phyloP scores from a whole-genome alignment of 92 coral and sea anemone genomes.

The Phenganax stokvisi region DNA sequence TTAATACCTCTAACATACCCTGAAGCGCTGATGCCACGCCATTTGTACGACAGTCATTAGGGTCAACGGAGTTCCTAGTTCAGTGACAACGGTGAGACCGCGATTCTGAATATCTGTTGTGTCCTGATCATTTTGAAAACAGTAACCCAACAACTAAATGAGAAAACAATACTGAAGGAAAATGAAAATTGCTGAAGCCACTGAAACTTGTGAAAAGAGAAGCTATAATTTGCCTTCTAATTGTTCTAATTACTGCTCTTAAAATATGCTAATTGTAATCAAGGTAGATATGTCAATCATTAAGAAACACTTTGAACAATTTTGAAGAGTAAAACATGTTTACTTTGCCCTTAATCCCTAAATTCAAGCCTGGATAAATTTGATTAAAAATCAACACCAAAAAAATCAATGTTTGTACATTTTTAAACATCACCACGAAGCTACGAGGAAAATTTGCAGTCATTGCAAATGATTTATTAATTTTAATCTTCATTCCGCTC shows the following conservation, averaged over 20 bases:
- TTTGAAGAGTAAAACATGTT: neutral
- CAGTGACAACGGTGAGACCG: slow-evolving; percentile 86
- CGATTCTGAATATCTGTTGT: slow-evolving; percentile 64
- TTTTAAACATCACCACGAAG: neutral
- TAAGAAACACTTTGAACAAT: neutral
- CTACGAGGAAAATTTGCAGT: too few species aligned
- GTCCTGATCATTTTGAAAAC: slow-evolving; percentile 90
- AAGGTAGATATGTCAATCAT: slow-evolving; percentile 12
- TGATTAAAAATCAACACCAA: too few species aligned
- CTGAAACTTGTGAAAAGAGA: too few species aligned
- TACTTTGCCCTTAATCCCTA: slow-evolving; percentile 13
- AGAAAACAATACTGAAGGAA: neutral
- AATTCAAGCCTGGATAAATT: neutral
- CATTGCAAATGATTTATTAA: slow-evolving; percentile 20
- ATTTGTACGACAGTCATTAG: slow-evolving; percentile 63
- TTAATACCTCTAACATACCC: slow-evolving; percentile 53
- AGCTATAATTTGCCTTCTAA: too few species aligned
- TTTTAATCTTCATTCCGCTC: slow-evolving; percentile 1
- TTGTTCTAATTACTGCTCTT: too few species aligned
- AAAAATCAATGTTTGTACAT: too few species aligned
- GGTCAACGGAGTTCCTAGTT: slow-evolving; percentile 68
- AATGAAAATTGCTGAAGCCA: too few species aligned
- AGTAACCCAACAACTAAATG: slow-evolving; percentile 75
- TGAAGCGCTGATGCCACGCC: slow-evolving; percentile 90
- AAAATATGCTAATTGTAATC: neutral